These are phyloP conservation scores for Tympanuchus pallidicinctus DNA, from an alignment of 2,113 vertebrate species.

Conservation along the genomic window DNA sequence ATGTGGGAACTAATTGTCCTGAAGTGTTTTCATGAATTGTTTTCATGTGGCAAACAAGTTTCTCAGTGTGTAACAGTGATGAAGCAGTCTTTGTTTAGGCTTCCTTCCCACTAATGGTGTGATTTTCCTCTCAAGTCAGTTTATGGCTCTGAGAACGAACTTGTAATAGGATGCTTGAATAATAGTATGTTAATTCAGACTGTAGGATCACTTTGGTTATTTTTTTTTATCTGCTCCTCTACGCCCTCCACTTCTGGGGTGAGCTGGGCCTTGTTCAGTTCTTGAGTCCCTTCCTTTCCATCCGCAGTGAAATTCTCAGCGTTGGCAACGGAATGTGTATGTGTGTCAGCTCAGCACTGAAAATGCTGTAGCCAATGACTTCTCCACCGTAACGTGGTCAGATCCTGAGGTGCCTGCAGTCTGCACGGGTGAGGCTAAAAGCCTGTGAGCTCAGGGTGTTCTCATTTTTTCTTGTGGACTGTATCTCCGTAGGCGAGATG, in stretches of 20 bases:
- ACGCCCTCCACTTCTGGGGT: background rate
- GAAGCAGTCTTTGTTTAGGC: slow-evolving; percentile 43
- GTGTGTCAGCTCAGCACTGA: background rate
- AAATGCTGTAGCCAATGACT: background rate
- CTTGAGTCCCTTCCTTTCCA: background rate
- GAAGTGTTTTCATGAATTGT: background rate
- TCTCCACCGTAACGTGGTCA: background rate
- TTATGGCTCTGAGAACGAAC: slow-evolving; percentile 58
- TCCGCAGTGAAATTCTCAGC: background rate
- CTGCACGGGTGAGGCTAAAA: background rate
- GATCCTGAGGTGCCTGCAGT: background rate
- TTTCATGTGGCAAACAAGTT: slow-evolving; percentile 34
- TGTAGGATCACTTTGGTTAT: background rate
- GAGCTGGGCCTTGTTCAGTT: background rate
- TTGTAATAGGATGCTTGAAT: slow-evolving; percentile 11
- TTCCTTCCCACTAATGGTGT: slow-evolving; percentile 41
- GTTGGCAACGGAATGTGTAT: slow-evolving; percentile 35
- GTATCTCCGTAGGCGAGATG: slow-evolving; percentile 17
- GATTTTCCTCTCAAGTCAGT: slow-evolving; percentile 50
- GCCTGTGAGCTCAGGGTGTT: background rate
- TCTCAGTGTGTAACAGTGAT: slow-evolving; percentile 21
- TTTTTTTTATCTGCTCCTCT: background rate
- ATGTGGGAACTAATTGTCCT: background rate
- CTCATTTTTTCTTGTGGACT: background rate
- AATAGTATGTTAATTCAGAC: slow-evolving; percentile 7